A percentile compares a stretch with the other conserved stretches of the same genome.
Conservation (phyloP, 2,113 vertebrate genomes). For the Scopus umbretta region DNA sequence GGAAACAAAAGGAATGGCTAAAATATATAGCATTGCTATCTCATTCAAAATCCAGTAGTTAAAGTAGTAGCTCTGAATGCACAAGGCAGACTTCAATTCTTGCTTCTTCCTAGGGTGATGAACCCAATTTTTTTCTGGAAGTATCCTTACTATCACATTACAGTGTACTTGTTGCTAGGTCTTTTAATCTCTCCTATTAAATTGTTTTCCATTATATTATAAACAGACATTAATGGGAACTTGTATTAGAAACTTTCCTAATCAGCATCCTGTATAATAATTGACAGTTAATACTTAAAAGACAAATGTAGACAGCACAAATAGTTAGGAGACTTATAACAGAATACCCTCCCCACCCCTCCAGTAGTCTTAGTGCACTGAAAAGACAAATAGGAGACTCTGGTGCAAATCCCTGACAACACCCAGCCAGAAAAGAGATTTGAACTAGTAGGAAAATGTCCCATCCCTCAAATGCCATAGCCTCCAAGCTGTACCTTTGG, state of each 20-base stretch:
- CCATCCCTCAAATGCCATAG: background rate
- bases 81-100: background rate
- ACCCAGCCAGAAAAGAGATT: background rate
- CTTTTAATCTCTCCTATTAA: background rate
- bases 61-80: background rate
- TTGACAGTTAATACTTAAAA: background rate
- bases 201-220: background rate
- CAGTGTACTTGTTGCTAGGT: background rate
- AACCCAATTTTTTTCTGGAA: background rate
- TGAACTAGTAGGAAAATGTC: background rate
- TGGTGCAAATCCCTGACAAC: background rate
- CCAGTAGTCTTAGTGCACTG: background rate
- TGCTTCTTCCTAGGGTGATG: background rate
- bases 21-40: background rate
- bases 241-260: background rate
- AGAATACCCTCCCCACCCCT: background rate
- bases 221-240: background rate
- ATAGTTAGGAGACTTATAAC: background rate
- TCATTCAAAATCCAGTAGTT: background rate
- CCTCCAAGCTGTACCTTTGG: background rate
- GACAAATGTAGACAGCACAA: background rate
- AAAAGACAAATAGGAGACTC: background rate
- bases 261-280: background rate
- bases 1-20: background rate
- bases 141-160: background rate